These are phyloP conservation scores for Melitaea cinxia DNA, from an alignment of 1,140 invertebrate species.

Conservation along the genomic window DNA sequence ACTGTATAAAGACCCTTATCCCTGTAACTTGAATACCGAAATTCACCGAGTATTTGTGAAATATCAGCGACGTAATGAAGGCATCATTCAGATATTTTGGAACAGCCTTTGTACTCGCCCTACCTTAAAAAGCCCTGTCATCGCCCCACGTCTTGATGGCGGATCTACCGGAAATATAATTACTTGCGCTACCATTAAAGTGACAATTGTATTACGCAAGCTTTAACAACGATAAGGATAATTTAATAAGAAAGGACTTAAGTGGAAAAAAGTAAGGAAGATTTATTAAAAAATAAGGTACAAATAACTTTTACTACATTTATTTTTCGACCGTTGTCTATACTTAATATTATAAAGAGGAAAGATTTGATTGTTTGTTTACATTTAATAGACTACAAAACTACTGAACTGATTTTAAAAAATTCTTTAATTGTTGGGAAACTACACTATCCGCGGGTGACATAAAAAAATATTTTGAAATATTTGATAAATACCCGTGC, in stretches of 20 bases:
- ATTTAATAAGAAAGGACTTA: neutral
- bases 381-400: no score
- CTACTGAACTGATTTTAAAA: no score
- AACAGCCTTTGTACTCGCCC: conserved; percentile 36
- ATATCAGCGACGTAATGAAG: conserved; percentile 63
- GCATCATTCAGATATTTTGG: conserved; percentile 56
- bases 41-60: conserved; percentile 52
- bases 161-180: conserved; percentile 20
- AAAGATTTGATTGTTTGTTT: no score
- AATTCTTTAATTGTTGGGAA: no score
- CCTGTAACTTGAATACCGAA: conserved; percentile 14
- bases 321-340: no score
- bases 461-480: no score
- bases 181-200: conserved; percentile 12
- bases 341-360: no score
- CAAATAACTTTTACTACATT: no score
- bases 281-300: neutral
- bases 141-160: conserved; percentile 20
- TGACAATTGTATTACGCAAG: conserved; percentile 3
- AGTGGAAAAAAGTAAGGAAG: neutral
- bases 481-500: no score
- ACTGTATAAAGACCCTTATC: conserved; percentile 7
- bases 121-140: conserved; percentile 45
- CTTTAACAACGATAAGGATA: neutral
- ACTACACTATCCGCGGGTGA: no score